phyloP scores from a whole-genome alignment of 2,113 vertebrate species.

The Oceanodroma tethys region DNA sequence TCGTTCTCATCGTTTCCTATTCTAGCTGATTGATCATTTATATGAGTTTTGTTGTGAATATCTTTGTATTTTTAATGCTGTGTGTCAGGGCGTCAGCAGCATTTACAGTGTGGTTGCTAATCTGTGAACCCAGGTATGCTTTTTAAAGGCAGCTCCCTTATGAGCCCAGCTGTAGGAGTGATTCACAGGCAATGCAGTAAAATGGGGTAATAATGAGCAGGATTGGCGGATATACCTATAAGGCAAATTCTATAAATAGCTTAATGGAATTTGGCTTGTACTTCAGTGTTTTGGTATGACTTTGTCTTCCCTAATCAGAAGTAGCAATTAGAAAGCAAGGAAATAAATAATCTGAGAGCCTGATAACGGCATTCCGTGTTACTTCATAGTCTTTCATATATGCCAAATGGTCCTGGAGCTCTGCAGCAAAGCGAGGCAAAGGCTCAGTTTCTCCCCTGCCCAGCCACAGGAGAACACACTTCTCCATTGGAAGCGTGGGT shows the following conservation, averaged over 20 bases:
- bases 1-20: fast-evolving
- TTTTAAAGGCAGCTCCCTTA: not conserved
- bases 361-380: not conserved
- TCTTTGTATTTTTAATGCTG: not conserved
- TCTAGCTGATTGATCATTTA: not conserved
- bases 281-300: not conserved
- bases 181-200: not conserved
- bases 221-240: not conserved
- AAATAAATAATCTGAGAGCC: not conserved
- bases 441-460: not conserved
- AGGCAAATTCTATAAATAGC: not conserved
- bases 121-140: not conserved
- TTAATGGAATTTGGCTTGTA: not conserved
- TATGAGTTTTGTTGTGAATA: not conserved
- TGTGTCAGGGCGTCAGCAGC: not conserved
- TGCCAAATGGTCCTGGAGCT: not conserved
- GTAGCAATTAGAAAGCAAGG: not conserved
- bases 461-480: not conserved
- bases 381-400: not conserved
- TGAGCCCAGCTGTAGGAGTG: not conserved
- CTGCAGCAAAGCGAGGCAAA: not conserved
- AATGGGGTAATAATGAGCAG: not conserved
- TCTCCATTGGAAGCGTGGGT: not conserved
- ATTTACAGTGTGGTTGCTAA: not conserved
- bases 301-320: not conserved